Conservation (phyloP, 2,113 vertebrate genomes). For the Chloebia gouldiae region DNA sequence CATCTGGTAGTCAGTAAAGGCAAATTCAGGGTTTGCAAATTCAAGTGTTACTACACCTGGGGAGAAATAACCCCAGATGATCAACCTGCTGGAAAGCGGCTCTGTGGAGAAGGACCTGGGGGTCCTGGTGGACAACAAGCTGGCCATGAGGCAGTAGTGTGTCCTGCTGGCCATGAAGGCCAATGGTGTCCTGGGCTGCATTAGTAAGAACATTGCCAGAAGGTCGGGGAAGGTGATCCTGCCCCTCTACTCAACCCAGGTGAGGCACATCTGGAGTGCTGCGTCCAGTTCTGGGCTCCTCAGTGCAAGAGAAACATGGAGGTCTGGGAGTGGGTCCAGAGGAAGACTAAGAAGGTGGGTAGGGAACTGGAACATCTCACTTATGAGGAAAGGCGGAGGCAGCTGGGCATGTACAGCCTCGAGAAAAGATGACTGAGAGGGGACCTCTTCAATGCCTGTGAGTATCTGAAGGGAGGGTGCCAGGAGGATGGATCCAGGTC, state of each 20-base stretch:
- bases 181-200: too few relatives aligned
- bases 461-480: neutral
- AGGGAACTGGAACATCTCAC: neutral
- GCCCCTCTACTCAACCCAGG: neutral
- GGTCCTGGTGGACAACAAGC: neutral
- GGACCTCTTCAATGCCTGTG: neutral
- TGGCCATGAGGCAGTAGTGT: neutral
- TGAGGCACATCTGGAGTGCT: neutral
- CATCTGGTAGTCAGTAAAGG: neutral
- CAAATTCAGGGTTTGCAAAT: neutral
- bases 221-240: neutral
- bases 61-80: neutral
- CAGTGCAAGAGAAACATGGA: neutral
- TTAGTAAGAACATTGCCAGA: neutral
- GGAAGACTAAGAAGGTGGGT: neutral
- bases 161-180: neutral
- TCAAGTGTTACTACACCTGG: neutral
- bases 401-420: neutral
- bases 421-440: neutral
- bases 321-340: neutral
- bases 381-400: neutral
- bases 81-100: neutral
- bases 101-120: neutral
- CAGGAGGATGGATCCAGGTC: neutral
- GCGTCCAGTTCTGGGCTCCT: neutral